phyloP scores from a whole-genome alignment of 1,140 invertebrate species.

The Drosophila sulfurigaster region DNA sequence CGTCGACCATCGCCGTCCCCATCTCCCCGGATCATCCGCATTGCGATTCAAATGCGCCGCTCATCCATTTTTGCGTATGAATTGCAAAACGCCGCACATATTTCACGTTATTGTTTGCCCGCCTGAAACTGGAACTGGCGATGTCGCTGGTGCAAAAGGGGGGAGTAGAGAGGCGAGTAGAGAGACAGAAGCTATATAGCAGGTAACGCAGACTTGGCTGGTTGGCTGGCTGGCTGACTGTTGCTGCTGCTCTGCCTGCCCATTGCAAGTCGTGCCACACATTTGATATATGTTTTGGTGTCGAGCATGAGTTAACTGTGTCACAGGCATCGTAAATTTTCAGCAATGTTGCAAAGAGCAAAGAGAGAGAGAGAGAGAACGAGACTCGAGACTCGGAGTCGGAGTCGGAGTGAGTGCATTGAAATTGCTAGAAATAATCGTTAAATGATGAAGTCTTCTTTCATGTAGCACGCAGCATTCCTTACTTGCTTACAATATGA shows the following conservation, averaged over 20 bases:
- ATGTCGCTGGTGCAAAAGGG: background rate
- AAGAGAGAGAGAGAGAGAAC: background rate
- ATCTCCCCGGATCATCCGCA: constrained; percentile 18
- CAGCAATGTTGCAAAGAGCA: constrained; percentile 59
- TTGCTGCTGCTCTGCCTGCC: constrained; percentile 39
- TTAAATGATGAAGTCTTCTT: constrained; percentile 79
- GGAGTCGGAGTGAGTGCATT: constrained; percentile 60
- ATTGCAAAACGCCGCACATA: constrained; percentile 84
- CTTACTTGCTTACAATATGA: constrained; percentile 38
- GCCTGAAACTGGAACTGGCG: constrained; percentile 39
- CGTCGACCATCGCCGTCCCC: background rate
- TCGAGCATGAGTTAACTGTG: constrained; percentile 83
- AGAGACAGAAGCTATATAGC: constrained; percentile 11
- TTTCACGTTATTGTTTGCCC: constrained; percentile 80
- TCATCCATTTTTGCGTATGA: constrained; percentile 82
- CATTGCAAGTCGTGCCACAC: constrained; percentile 80
- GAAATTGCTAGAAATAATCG: constrained; percentile 83
- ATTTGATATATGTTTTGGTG: constrained; percentile 83
- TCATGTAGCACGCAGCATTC: constrained; percentile 5
- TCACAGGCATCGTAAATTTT: constrained; percentile 84
- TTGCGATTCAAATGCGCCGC: constrained; percentile 76
- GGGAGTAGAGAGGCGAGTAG: background rate
- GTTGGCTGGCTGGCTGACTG: constrained; percentile 5
- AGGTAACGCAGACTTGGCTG: constrained; percentile 42
- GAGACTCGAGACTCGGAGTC: background rate